phyloP scores from a whole-genome alignment of 2,113 vertebrate species.

The Mobula birostris region DNA sequence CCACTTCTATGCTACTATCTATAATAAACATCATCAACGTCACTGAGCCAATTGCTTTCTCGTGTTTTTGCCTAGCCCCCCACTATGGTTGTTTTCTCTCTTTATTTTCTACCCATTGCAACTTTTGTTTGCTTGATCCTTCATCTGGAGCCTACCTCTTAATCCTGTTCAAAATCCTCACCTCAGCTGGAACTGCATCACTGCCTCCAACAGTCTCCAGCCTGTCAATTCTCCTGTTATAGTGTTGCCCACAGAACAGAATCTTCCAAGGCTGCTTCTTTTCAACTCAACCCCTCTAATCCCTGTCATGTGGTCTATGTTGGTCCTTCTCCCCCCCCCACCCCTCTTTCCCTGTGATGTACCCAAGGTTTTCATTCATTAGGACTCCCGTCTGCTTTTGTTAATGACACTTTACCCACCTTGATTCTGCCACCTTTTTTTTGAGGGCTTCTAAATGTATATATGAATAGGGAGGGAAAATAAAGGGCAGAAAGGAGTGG shows the following conservation, averaged over 20 bases:
- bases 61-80: neutral
- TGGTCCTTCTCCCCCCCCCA: neutral
- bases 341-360: neutral
- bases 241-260: neutral
- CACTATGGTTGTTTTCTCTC: neutral
- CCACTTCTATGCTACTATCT: neutral
- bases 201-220: neutral
- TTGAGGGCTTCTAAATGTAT: neutral
- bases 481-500: neutral
- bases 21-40: neutral
- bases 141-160: neutral
- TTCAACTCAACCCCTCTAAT: neutral
- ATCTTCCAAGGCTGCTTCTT: neutral
- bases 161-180: neutral
- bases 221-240: neutral
- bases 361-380: neutral
- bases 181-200: neutral
- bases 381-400: neutral
- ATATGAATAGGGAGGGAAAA: neutral
- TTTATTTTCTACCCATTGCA: neutral
- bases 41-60: neutral
- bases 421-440: neutral
- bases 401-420: neutral
- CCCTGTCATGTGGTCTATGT: neutral
- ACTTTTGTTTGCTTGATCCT: neutral